Percentiles rank a stretch among this genome's conserved stretches.
These are phyloP conservation scores for Hypsopygia costalis DNA, from an alignment of 2,888 invertebrate genomes.

Conservation along the genomic window DNA sequence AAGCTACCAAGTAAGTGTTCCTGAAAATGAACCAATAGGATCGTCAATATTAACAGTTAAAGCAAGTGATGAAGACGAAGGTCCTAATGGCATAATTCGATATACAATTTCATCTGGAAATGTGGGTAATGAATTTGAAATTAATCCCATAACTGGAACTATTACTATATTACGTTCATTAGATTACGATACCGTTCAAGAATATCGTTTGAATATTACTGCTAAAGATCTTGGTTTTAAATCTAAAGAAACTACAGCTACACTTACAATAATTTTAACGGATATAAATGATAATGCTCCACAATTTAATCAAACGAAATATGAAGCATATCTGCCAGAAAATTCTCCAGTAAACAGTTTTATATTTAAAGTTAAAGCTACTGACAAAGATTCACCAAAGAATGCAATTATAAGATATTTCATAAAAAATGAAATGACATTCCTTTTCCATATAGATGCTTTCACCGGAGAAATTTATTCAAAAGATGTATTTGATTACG, in stretches of 20 bases:
- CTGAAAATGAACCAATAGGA: conserved; percentile 94
- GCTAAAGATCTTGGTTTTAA: conserved; percentile 93
- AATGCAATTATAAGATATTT: conserved; percentile 93
- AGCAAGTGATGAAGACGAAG: conserved; percentile 91
- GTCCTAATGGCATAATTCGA: conserved; percentile 93
- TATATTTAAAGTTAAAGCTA: conserved; percentile 88
- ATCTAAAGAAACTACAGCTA: conserved; percentile 87
- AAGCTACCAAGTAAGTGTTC: conserved; percentile 93
- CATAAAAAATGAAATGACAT: conserved; percentile 87
- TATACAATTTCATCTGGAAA: conserved; percentile 93
- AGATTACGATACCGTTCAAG: conserved; percentile 92
- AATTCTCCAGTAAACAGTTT: conserved; percentile 88
- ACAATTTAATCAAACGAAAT: conserved; percentile 87
- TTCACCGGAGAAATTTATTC: conserved; percentile 89
- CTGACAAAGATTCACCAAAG: conserved; percentile 92
- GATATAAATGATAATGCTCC: conserved; percentile 98
- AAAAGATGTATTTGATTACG: conserved; percentile 91
- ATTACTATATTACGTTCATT: conserved; percentile 89
- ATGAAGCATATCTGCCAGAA: conserved; percentile 90
- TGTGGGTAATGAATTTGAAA: conserved; percentile 88
- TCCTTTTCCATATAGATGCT: conserved; percentile 88
- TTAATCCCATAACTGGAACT: conserved; percentile 88
- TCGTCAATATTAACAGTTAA: conserved; percentile 91
- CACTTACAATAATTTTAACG: conserved; percentile 91
- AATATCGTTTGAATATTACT: conserved; percentile 92